Base-by-base conservation (phyloP, 2,888 invertebrate genomes). In the Synanthedon vespiformis region DNA sequence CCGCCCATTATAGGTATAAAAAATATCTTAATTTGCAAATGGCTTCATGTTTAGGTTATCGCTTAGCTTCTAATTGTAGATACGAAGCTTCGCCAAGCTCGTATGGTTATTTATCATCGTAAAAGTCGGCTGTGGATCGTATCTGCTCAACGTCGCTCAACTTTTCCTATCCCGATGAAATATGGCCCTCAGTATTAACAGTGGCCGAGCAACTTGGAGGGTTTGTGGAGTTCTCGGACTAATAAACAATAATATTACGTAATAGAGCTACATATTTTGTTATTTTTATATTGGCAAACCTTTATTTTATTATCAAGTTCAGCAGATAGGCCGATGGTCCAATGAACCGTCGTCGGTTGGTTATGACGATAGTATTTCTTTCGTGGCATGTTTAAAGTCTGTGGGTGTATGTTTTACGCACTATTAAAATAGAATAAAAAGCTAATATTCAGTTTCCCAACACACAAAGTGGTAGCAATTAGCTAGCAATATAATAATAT, bases 141-240 rank as follows among this genome's bases (percentile, higher is more conserved):
- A 54, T 56, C 56, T 27, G 18, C n/a, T 50, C 54, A 51, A 52
- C 53, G 56, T 58, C 58, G 49, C 54, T 56, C 56, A 56, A 56
- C 52, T 55, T 56, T 55, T 52, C 51, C 52, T 49, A 56, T 57
- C 55, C 51, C 40, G 52, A 52, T 58, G 56, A 56, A 58, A 56
- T 55, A 56, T 56, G 51, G 52, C 52, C 54, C 51, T 11, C 44
- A 49, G 50, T 53, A 53, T 50, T 53, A 53, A 53, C 53, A 50
- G 52, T 27, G 52, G 40, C n/a, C 18, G 18, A 18, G 51, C 34
- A 50, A 34, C 34, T 50, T 50, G 10, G 27, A 12, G 34, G 34
- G 50, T 50, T 12, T 50, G n/a, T 40, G 13, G 44, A n/a, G 44
- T 44, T 44, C 44, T 14, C 12, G 44, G n/a, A 14, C 44, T 44